These are phyloP conservation scores for Antrozous pallidus DNA, from an alignment of 2,797 vertebrate species.

Conservation along the genomic window DNA sequence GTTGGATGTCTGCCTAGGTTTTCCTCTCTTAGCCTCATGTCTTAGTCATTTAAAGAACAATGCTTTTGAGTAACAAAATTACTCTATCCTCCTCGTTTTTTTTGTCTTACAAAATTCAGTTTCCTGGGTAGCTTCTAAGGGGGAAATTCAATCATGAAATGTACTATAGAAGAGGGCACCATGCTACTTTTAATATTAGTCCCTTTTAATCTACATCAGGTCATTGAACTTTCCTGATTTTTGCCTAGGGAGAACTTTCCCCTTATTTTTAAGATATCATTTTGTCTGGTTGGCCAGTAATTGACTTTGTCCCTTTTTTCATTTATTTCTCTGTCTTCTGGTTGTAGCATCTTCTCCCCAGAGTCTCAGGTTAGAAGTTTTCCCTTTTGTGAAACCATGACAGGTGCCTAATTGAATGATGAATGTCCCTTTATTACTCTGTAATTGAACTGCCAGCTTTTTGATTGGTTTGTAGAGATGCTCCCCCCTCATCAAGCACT, in stretches of 20 bases:
- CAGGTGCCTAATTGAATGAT: slow-evolving; percentile 99
- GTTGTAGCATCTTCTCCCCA: slow-evolving; percentile 86
- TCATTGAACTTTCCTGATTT: slow-evolving; percentile 75
- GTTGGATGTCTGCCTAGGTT: neutral
- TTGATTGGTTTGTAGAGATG: slow-evolving; percentile 89
- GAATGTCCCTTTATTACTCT: slow-evolving; percentile 98
- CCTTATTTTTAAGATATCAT: slow-evolving; percentile 78
- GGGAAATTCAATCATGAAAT: slow-evolving; percentile 56
- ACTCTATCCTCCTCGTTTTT: neutral
- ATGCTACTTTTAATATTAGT: slow-evolving; percentile 77
- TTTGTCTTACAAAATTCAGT: slow-evolving; percentile 40
- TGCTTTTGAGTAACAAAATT: slow-evolving; percentile 62
- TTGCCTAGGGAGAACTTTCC: slow-evolving; percentile 79
- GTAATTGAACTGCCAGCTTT: slow-evolving; percentile 94
- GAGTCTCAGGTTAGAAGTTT: slow-evolving; percentile 90
- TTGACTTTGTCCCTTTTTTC: slow-evolving; percentile 86
- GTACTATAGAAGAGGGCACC: neutral
- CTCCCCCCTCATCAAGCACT: slow-evolving; percentile 82
- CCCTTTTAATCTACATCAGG: slow-evolving; percentile 71
- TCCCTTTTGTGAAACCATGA: slow-evolving; percentile 92
- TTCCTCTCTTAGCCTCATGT: slow-evolving; percentile 24
- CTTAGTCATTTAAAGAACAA: slow-evolving; percentile 56
- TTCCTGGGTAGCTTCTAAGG: slow-evolving; percentile 54
- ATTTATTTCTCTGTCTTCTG: slow-evolving; percentile 85
- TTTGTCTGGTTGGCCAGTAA: slow-evolving; percentile 82